These are phyloP conservation scores for Hydra vulgaris DNA, from an alignment of 30 jellyfish, hydroid and myxozoan species.

Conservation along the genomic window DNA sequence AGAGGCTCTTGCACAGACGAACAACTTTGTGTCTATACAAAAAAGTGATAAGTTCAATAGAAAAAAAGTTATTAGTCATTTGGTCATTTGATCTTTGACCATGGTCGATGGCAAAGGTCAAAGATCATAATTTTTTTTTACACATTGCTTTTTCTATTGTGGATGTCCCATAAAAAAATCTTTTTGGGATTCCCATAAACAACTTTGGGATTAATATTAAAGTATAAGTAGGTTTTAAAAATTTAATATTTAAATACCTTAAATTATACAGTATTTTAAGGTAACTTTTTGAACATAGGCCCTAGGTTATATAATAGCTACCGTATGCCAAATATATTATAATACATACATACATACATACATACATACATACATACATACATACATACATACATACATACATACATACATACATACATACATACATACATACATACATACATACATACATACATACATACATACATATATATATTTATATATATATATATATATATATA, in stretches of 20 bases:
- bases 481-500: no score
- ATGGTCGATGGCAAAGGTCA: neutral
- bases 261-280: neutral
- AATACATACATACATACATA: no score
- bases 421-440: no score
- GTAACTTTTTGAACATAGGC: neutral
- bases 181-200: neutral
- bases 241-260: neutral
- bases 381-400: no score
- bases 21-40: neutral
- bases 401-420: no score
- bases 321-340: neutral
- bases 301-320: neutral
- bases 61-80: neutral
- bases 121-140: neutral
- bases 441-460: no score
- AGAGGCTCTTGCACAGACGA: neutral
- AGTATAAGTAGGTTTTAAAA: neutral
- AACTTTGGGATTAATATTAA: neutral
- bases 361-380: no score
- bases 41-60: neutral
- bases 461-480: no score
- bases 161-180: neutral
- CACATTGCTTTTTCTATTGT: neutral
- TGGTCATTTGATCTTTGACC: neutral